Percentiles rank a stretch among this genome's conserved stretches.
Conservation (phyloP, 2,113 vertebrate species). For the Apeltes quadracus region DNA sequence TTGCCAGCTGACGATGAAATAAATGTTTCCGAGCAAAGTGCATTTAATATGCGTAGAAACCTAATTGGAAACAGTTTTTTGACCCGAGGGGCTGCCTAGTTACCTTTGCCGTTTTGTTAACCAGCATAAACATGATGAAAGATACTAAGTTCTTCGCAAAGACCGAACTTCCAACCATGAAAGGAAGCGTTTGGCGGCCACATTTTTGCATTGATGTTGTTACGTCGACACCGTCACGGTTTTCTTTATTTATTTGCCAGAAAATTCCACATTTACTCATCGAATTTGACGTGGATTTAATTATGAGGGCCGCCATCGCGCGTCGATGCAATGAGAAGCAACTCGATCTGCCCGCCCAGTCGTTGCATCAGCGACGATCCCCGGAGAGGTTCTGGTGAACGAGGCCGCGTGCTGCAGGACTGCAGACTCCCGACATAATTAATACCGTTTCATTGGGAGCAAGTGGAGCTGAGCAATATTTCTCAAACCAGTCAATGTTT, state of each 20-base stretch:
- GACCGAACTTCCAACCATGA: background rate
- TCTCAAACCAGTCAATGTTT: constrained; percentile 22
- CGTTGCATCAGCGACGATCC: constrained; percentile 51
- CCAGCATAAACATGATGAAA: background rate
- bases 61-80: background rate
- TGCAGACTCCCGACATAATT: constrained; percentile 7
- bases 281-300: background rate
- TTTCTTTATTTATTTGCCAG: background rate
- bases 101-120: background rate
- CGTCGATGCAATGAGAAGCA: constrained; percentile 44
- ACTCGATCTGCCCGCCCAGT: constrained; percentile 66
- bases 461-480: constrained; percentile 13
- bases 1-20: background rate
- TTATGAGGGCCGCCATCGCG: too few relatives aligned
- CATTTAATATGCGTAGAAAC: background rate
- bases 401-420: constrained; percentile 1
- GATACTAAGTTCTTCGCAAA: background rate
- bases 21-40: background rate
- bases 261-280: background rate
- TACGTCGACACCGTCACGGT: background rate
- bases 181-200: background rate
- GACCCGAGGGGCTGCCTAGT: background rate
- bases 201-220: background rate
- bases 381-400: constrained; percentile 22
- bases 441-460: constrained; percentile 34